Evolutionary conservation across 2,797 vertebrate genomes (phyloP).

Genomic region (Cryptoblepharus egeriae): DNA sequence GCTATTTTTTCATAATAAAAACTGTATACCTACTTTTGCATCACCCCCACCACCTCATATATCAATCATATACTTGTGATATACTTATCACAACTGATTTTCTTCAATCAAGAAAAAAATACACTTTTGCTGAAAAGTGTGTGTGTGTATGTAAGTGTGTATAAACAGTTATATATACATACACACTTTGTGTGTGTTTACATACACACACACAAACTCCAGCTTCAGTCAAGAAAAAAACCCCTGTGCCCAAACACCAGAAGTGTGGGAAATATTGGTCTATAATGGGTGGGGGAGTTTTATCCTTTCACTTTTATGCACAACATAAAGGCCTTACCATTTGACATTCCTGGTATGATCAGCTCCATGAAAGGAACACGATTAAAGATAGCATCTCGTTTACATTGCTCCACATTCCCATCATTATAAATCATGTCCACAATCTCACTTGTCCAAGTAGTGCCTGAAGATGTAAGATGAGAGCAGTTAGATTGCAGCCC

Average conservation of each 20-base stretch:
- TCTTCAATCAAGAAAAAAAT: too few species aligned
- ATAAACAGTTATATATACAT: too few species aligned
- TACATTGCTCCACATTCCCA: conserved; percentile 80
- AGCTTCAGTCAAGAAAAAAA: not conserved
- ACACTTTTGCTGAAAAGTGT: not conserved
- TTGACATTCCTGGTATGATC: conserved; percentile 1
- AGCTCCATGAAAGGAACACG: conserved; percentile 80
- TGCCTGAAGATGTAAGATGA: conserved; percentile 74
- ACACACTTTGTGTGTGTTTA: too few species aligned
- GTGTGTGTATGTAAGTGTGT: too few species aligned
- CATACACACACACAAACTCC: not conserved
- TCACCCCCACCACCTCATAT: too few species aligned
- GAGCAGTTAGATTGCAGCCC: not conserved
- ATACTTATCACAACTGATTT: too few species aligned
- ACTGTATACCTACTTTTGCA: too few species aligned
- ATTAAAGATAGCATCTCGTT: conserved; percentile 77
- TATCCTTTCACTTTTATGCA: not conserved
- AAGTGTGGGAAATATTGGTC: not conserved
- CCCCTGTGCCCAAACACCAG: not conserved
- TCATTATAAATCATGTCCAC: conserved; percentile 84
- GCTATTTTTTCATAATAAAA: too few species aligned
- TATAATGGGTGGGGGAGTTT: not conserved
- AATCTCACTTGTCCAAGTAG: conserved; percentile 88
- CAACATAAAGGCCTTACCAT: not conserved
- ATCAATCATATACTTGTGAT: too few species aligned